Conservation (phyloP, 1,140 invertebrate genomes). For the Branchinecta lynchi region DNA sequence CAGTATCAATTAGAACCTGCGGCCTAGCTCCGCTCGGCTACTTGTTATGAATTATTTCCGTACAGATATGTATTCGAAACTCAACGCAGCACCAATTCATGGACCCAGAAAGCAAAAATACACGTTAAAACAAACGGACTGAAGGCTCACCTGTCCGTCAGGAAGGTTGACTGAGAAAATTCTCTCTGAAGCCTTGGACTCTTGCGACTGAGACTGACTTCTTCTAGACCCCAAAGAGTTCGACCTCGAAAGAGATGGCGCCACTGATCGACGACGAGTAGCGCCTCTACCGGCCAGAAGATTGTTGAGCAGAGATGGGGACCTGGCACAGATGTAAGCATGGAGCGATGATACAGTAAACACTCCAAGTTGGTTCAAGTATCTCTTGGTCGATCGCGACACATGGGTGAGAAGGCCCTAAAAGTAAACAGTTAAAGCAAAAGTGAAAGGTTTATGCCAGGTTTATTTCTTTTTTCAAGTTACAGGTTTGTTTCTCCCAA, state of each 20-base stretch:
- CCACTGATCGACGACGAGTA: conserved; percentile 54
- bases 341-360: conserved; percentile 97
- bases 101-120: neutral
- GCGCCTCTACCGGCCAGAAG: conserved; percentile 73
- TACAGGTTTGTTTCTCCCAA: neutral
- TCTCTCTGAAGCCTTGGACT: conserved; percentile 63
- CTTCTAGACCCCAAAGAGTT: conserved; percentile 48
- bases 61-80: too few species aligned
- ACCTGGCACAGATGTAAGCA: conserved; percentile 88
- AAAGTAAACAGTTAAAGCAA: conserved; percentile 29
- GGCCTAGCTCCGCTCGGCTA: too few species aligned
- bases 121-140: neutral
- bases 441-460: too few species aligned
- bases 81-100: too few species aligned
- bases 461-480: too few species aligned
- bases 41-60: too few species aligned
- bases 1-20: too few species aligned
- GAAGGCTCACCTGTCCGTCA: conserved; percentile 51
- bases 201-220: conserved; percentile 44
- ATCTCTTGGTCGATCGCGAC: conserved; percentile 82
- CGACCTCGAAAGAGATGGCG: conserved; percentile 51
- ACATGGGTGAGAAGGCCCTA: conserved; percentile 89
- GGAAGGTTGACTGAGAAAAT: conserved; percentile 74
- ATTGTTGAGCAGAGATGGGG: conserved; percentile 79
- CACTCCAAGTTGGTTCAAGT: conserved; percentile 82